phyloP scores from a whole-genome alignment of 64 coral and sea anemone genomes.

The Hydrozoanthus tunicans region DNA sequence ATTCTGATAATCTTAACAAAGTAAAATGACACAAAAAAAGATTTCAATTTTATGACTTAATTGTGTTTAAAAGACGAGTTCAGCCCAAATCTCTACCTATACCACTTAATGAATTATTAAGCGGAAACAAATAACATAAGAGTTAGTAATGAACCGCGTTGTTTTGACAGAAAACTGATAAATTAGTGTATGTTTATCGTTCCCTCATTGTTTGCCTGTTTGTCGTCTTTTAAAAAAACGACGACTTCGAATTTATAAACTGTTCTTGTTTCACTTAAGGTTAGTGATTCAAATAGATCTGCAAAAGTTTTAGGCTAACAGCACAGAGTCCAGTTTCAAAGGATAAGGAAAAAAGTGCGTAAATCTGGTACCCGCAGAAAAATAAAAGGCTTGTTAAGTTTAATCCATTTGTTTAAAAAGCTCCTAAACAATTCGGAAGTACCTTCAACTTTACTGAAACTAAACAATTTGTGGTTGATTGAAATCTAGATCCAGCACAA shows the following conservation, averaged over 20 bases:
- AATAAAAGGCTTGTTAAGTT: neutral
- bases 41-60: too few species aligned
- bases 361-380: constrained; percentile 27
- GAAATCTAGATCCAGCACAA: neutral
- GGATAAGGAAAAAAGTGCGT: neutral
- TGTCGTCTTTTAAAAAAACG: neutral
- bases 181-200: neutral
- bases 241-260: neutral
- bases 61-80: too few species aligned
- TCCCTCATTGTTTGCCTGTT: neutral
- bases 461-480: neutral
- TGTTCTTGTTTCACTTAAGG: too few species aligned
- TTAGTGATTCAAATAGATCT: too few species aligned
- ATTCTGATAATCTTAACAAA: too few species aligned
- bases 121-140: constrained; percentile 13
- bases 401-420: neutral
- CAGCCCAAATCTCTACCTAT: neutral
- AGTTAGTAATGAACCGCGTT: constrained; percentile 4
- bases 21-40: too few species aligned
- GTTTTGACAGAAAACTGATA: constrained; percentile 8
- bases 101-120: constrained; percentile 29
- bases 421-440: neutral
- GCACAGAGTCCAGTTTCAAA: neutral
- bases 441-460: neutral
- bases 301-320: too few species aligned